Conservation (phyloP, 2,113 vertebrate genomes). For the Cacatua alba region DNA sequence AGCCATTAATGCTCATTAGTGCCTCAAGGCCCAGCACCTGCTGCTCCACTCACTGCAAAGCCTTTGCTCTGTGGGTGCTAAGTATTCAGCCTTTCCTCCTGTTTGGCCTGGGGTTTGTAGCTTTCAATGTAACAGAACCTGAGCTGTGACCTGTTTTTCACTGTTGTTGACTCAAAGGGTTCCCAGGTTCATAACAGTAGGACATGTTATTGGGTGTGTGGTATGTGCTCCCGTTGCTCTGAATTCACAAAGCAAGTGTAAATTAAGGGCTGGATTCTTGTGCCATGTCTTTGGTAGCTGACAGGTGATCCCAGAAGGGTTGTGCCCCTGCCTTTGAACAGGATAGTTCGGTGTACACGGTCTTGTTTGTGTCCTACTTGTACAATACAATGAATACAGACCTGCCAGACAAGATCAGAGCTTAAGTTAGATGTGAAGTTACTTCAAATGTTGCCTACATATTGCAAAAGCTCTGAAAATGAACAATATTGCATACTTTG, state of each 20-base stretch:
- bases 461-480: background rate
- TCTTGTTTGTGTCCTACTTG: background rate
- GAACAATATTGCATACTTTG: background rate
- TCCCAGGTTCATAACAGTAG: background rate
- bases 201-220: fast-evolving
- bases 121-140: background rate
- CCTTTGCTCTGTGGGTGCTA: background rate
- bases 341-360: background rate
- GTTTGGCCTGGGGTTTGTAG: background rate
- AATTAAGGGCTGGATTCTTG: background rate
- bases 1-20: background rate
- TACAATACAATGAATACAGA: background rate
- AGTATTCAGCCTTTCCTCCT: no score
- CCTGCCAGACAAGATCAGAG: background rate
- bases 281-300: background rate
- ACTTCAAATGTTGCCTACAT: background rate
- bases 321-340: background rate
- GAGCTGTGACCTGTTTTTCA: background rate
- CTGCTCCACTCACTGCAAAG: background rate
- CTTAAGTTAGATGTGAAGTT: background rate
- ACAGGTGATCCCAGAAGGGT: background rate
- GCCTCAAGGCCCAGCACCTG: background rate
- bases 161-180: background rate
- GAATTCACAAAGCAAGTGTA: background rate
- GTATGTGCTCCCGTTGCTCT: background rate